Base-by-base conservation (phyloP, 2,888 invertebrate species). In the Tetanocera ferruginea region DNA sequence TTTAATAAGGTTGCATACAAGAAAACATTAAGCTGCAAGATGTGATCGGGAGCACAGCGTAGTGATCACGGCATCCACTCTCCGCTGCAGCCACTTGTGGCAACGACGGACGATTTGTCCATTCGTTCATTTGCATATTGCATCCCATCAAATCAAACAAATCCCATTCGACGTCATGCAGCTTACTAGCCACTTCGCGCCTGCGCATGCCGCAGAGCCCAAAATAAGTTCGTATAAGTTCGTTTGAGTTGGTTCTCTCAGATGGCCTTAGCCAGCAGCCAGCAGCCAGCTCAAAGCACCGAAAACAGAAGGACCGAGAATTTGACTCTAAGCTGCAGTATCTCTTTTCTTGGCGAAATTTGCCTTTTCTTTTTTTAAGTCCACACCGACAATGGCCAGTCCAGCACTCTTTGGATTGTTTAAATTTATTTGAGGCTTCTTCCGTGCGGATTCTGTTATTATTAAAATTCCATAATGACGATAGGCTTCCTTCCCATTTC, bases 61-160 rank as follows among this genome's bases (percentile, higher is more conserved):
- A 8, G 62, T 19, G 67, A 8, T 8, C 69, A 23, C 25, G 17
- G 51, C 69, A 43, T 19, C 17, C 51, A 25, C 25, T 66, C 8
- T 8, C 17, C 11, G 51, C 17, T 23, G 49, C 43, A 69, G 9
- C 28, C 52, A 34, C 23, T 19, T 69, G 34, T 23, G 60, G n/a
- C 17, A 19, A 43, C 78, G 64, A 62, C 62, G 49, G 73, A 67
- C 75, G 55, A 80, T 81, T 82, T 79, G 79, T 81, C 81, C 82
- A 82, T 81, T 34, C 75, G 75, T 75, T 75, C 75, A 75, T 75
- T 75, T 75, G 75, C 75, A 75, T 75, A 75, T 82, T 82, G 82
- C 82, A 82, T 82, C 82, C 81, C 82, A 82, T 82, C 82, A 82
- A 81, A 80, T 82, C 79, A 80, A 80, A 81, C 77, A 81, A 82